phyloP scores from a whole-genome alignment of 2,113 vertebrate genomes.

The Rhabdomys dilectus region DNA sequence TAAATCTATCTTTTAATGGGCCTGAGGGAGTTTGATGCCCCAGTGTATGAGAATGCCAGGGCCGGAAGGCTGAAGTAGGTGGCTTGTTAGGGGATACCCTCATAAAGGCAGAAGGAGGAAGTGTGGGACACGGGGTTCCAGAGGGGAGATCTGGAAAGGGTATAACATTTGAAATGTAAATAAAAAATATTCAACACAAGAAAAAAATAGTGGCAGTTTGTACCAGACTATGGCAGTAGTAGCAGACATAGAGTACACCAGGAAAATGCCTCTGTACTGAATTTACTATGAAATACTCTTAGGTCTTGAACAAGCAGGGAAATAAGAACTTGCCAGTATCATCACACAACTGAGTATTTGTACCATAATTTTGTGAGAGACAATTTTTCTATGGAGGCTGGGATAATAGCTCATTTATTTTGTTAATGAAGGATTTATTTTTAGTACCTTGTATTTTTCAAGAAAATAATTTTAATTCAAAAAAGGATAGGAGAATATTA shows the following conservation, averaged over 20 bases:
- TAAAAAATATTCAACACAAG: no score
- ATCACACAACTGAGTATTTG: background rate
- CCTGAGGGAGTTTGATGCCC: no score
- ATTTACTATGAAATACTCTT: background rate
- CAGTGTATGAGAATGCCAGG: no score
- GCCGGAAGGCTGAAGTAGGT: no score
- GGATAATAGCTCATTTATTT: background rate
- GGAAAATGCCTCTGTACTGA: background rate
- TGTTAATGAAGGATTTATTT: background rate
- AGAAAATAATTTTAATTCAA: slow-evolving; percentile 13
- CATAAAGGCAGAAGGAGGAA: no score
- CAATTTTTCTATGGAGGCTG: background rate
- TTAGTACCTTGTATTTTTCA: background rate
- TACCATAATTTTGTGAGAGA: background rate
- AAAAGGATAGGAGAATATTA: background rate
- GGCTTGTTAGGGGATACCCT: no score
- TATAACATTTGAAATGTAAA: no score
- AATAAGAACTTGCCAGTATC: background rate
- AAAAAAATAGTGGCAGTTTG: background rate
- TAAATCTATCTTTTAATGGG: background rate
- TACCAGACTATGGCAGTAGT: background rate
- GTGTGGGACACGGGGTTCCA: no score
- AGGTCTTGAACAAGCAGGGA: background rate
- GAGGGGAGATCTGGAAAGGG: no score
- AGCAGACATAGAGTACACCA: background rate